Base-by-base conservation (phyloP, 2,113 vertebrate genomes). In the Chascanopsetta lugubris region DNA sequence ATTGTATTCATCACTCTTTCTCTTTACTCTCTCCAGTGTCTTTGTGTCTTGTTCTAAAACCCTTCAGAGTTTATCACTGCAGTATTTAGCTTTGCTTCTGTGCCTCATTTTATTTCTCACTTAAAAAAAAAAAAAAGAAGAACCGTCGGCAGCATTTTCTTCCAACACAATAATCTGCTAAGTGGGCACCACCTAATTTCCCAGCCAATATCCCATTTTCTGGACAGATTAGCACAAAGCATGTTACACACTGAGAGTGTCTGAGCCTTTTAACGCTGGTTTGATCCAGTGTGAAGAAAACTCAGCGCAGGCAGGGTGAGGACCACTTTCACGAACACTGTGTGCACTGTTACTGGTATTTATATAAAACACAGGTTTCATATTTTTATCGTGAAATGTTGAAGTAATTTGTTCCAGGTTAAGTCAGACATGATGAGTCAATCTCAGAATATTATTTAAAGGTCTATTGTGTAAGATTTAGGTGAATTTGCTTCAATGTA, bases 191-290 rank as follows among this genome's bases (percentile, higher is more conserved):
- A 42, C 42, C 38, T 65, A 26, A 70, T 70, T 70, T 76, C 32
- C 57, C n/a, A 56, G 58, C 48, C 53, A 74, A 45, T 55, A 62
- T 72, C 43, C 57, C 21, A 47, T 62, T 69, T 69, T 25, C 13
- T 54, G 40, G 66, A 60, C 38, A 26, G 24, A 72, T 55, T 29
- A 75, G 1, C 21, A 46, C 49, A 43, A 62, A 61, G 54, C 22
- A 46, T 1, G 34, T 20, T 26, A 38, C 9, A 1, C 63, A 55
- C 21, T 48, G 32, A 5, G 26, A 62, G 20, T 22, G 49, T 66
- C 9, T 56, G 17, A 57, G 51, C 50, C 12, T 77, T 74, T 75
- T 72, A 72, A 69, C 55, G 62, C 53, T 53, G 45, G 47, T 43
- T n/a, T 29, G 21, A 59, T 18, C 50, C 40, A 48, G 53, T 49